phyloP scores from a whole-genome alignment of 2,797 vertebrate species.

The Sebastes variabilis region DNA sequence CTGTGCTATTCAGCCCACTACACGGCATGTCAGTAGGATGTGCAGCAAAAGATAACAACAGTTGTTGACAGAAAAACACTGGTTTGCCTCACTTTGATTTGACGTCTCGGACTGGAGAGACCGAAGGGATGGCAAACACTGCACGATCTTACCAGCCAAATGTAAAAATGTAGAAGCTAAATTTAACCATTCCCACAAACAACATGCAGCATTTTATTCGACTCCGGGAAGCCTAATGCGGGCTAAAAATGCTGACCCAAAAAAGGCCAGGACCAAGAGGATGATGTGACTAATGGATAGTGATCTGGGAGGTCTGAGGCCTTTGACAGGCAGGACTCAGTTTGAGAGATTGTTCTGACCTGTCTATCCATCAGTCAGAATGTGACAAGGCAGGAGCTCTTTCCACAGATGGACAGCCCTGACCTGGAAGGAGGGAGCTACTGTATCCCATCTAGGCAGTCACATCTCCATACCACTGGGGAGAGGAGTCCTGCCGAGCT shows the following conservation, averaged over 20 bases:
- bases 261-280: constrained; percentile 24
- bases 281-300: constrained; percentile 62
- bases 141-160: not conserved
- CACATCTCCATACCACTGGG: constrained; percentile 28
- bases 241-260: constrained; percentile 20
- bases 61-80: constrained; percentile 46
- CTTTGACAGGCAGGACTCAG: constrained; percentile 49
- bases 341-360: constrained; percentile 63
- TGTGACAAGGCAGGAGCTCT: constrained; percentile 43
- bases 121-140: not conserved
- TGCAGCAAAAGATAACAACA: constrained; percentile 51
- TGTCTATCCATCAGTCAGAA: constrained; percentile 58
- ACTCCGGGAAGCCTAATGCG: not conserved
- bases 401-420: constrained; percentile 35
- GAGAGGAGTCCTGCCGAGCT: constrained; percentile 9
- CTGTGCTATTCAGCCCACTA: constrained; percentile 56
- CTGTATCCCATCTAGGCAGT: constrained; percentile 17
- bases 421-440: constrained; percentile 35
- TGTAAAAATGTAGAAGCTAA: not conserved
- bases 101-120: not conserved
- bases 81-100: constrained; percentile 19
- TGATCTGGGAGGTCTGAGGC: constrained; percentile 52
- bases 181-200: not conserved
- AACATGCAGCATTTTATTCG: not conserved
- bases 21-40: constrained; percentile 47